These are phyloP conservation scores for Agelastica alni DNA, from an alignment of 2,888 invertebrate species.

Conservation along the genomic window DNA sequence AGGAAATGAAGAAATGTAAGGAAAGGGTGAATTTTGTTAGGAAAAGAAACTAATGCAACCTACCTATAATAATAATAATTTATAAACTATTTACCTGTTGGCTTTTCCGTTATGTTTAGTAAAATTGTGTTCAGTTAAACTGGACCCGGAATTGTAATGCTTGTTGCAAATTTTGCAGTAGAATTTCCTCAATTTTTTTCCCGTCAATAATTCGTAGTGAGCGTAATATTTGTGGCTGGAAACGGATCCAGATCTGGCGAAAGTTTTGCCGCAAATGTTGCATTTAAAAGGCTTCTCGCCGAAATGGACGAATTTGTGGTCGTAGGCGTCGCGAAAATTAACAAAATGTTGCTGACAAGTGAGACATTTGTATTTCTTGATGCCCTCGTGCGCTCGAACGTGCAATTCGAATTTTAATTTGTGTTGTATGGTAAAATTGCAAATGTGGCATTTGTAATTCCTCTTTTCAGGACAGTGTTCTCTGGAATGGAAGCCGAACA, in stretches of 20 bases:
- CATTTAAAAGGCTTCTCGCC: constrained; percentile 54
- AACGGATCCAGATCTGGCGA: constrained; percentile 60
- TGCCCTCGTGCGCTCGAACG: constrained; percentile 35
- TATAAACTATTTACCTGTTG: background rate
- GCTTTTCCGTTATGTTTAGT: constrained; percentile 38
- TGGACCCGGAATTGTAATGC: constrained; percentile 51
- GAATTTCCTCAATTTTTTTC: constrained; percentile 49
- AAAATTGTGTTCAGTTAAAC: constrained; percentile 46
- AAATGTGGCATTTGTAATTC: background rate
- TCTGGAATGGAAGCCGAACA: background rate
- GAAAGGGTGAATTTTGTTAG: no score
- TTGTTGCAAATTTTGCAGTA: constrained; percentile 53
- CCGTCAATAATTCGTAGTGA: constrained; percentile 58
- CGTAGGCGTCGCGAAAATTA: constrained; percentile 33
- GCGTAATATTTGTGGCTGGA: constrained; percentile 58
- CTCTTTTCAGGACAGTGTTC: background rate
- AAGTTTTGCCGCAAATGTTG: constrained; percentile 56
- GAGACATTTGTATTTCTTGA: constrained; percentile 41
- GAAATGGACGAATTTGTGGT: constrained; percentile 56
- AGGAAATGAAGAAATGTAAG: no score
- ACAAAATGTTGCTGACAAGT: constrained; percentile 43
- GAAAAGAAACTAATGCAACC: no score
- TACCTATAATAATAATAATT: no score
- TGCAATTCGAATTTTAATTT: constrained; percentile 34
- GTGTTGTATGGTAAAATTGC: constrained; percentile 3